phyloP scores from a whole-genome alignment of 2,888 invertebrate genomes.

The Drosophila tripunctata region DNA sequence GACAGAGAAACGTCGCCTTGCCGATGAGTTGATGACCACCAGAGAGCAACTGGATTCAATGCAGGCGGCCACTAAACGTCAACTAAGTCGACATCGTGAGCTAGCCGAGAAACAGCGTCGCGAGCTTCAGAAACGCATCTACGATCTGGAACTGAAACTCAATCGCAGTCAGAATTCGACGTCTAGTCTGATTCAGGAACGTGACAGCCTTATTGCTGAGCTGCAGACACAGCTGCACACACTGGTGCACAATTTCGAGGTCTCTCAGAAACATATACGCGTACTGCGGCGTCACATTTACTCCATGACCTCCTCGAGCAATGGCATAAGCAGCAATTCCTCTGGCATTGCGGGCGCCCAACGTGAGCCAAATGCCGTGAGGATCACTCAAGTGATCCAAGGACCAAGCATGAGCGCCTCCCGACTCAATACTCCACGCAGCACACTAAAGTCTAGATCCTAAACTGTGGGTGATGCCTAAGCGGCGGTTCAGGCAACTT shows the following conservation, averaged over 20 bases:
- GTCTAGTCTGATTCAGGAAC: constrained; percentile 79
- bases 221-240: constrained; percentile 82
- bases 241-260: constrained; percentile 82
- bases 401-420: constrained; percentile 13
- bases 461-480: neutral
- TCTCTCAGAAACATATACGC: constrained; percentile 83
- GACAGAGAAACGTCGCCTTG: constrained; percentile 77
- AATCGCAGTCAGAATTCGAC: constrained; percentile 82
- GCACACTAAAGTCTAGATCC: constrained; percentile 41
- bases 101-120: constrained; percentile 81
- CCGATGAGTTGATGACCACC: constrained; percentile 70
- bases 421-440: constrained; percentile 43
- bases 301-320: constrained; percentile 65
- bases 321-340: neutral
- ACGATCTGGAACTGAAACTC: constrained; percentile 82
- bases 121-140: constrained; percentile 81
- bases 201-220: constrained; percentile 82
- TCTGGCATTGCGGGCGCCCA: neutral
- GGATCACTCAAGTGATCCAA: constrained; percentile 1
- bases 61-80: constrained; percentile 74
- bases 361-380: constrained; percentile 21
- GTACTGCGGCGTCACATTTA: constrained; percentile 82
- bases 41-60: constrained; percentile 76
- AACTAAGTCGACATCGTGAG: constrained; percentile 81
- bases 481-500: constrained; percentile 60